Conservation (phyloP, 2,888 invertebrate genomes). For the Andricus quercusramuli region DNA sequence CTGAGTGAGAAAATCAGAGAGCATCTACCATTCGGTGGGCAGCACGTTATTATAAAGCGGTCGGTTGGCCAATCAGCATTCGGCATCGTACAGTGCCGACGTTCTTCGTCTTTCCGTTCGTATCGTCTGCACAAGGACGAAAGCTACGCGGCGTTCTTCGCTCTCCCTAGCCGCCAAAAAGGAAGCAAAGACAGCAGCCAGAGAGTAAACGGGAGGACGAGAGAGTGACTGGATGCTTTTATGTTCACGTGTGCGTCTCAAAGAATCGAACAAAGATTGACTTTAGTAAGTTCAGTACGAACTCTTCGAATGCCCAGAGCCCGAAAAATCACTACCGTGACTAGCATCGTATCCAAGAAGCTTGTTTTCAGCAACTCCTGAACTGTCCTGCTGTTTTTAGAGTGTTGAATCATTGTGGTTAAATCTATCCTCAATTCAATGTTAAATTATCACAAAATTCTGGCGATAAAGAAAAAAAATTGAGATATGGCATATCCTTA, state of each 20-base stretch:
- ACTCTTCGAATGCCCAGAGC: slow-evolving; percentile 2
- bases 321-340: slow-evolving; percentile 7
- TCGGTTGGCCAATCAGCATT: slow-evolving; percentile 59
- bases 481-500: too few relatives aligned
- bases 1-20: slow-evolving; percentile 63
- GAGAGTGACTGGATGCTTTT: slow-evolving; percentile 39
- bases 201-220: slow-evolving; percentile 1
- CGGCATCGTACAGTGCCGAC: slow-evolving; percentile 52
- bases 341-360: background rate
- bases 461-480: background rate
- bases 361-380: background rate
- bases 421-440: background rate
- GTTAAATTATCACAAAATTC: background rate
- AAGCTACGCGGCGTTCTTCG: slow-evolving; percentile 42
- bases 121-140: slow-evolving; percentile 58
- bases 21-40: slow-evolving; percentile 57
- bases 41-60: slow-evolving; percentile 60
- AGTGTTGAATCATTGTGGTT: too few relatives aligned
- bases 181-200: slow-evolving; percentile 31
- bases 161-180: slow-evolving; percentile 40
- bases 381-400: background rate
- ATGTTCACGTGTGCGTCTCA: background rate
- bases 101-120: slow-evolving; percentile 50
- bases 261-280: slow-evolving; percentile 28
- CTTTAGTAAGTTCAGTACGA: background rate